A percentile compares a stretch with the other conserved stretches of the same genome.
Conservation (phyloP, 2,113 vertebrate genomes). For the Tapirus terrestris region DNA sequence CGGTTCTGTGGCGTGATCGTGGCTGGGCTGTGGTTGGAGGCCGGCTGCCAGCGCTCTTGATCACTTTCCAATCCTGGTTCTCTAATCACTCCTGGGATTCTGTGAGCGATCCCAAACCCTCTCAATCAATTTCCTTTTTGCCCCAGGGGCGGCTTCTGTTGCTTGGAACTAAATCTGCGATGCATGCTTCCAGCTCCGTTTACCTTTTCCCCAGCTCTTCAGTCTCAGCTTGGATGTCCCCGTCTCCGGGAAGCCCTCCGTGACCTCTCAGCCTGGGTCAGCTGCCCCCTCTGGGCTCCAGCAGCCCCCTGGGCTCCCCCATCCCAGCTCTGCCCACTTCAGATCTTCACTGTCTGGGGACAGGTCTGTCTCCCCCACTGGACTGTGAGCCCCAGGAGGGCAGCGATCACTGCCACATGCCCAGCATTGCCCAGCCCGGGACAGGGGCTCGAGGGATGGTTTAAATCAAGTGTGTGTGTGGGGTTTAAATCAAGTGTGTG, state of each 20-base stretch:
- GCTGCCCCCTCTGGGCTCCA: neutral
- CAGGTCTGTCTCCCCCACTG: neutral
- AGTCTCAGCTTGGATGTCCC: neutral
- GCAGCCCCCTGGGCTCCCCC: accelerated
- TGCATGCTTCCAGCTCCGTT: neutral
- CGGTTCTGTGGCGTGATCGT: neutral
- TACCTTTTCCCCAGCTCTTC: neutral
- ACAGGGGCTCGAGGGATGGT: neutral
- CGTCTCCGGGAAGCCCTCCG: conserved; percentile 36
- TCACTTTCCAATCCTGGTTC: conserved; percentile 4
- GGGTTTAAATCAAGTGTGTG: neutral
- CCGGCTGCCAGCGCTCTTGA: neutral
- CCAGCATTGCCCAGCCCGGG: neutral
- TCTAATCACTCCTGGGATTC: conserved; percentile 40
- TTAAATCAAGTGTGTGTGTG: neutral
- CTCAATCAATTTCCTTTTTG: conserved; percentile 18
- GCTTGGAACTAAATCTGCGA: neutral
- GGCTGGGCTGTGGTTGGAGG: neutral
- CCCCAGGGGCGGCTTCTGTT: neutral
- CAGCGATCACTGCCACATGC: accelerated
- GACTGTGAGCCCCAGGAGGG: neutral
- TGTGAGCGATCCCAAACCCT: neutral
- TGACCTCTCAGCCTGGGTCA: neutral
- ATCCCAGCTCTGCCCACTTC: neutral
- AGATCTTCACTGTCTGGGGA: neutral